Base-by-base conservation (phyloP, 2,113 vertebrate genomes). In the Fregata magnificens region DNA sequence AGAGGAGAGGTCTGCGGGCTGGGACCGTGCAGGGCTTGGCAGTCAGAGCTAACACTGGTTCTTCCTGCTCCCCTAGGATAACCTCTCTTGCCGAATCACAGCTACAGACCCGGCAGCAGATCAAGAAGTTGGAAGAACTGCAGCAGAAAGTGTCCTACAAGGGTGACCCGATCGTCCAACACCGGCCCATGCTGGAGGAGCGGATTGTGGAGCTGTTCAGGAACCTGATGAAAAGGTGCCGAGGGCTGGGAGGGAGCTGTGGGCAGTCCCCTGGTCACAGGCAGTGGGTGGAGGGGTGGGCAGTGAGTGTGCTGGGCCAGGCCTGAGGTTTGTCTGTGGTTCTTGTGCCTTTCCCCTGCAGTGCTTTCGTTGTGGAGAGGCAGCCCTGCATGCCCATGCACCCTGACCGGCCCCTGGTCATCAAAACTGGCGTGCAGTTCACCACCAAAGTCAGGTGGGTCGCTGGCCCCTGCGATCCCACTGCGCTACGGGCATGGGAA, bases 301-400 rank as follows among this genome's bases (percentile, higher is more conserved):
- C 55, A 61, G 16, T 3, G 49, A 32, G 29, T 1, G 3, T 8
- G 14, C 45, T 18, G 55, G 8, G 25, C 9, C 1, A 1, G 22
- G 19, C 14, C 24, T 17, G 73, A 20, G 84, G 38, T 38, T 34
- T 93, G 50, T 89, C 34, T 18, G 14, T 5, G 7, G 13, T 38
- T 32, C 26, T 55, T 31, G 12, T 47, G 61, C 55, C 90, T 25
- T 91, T 53, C 66, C 31, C 34, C 86, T 80, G 16, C 92, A 99
- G 99, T 13, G 99, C 99, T 14, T 99, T 99, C 12, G 99, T 99
- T 3, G 99, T 99, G 10, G 99, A 99, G 95, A 98, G 99, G 82
- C 99, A 99, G 97, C 99, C 99, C 6, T 99, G 99, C 87, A 99
- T 99, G 99, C 99, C 99, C 83, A 99, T 99, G 99, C 99, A 99